Percentiles rank a stretch among this genome's conserved stretches.
Evolutionary conservation across 2,888 invertebrate species (phyloP).

Genomic region (Acronicta psi): DNA sequence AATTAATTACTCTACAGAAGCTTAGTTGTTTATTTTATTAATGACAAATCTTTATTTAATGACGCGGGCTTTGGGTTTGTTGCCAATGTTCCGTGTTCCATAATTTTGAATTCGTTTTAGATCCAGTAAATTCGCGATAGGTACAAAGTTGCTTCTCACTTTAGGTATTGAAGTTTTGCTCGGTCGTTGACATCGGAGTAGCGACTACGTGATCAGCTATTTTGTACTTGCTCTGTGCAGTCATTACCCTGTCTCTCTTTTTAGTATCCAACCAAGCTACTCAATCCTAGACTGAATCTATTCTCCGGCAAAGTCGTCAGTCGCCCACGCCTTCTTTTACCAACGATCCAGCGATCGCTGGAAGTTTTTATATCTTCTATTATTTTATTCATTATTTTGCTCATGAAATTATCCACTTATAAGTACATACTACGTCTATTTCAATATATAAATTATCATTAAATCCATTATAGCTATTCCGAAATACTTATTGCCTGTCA

Average conservation of each 20-base stretch:
- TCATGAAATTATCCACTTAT: constrained; percentile 21
- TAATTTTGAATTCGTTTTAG: constrained; percentile 19
- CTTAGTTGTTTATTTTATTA: constrained; percentile 23
- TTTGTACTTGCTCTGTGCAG: constrained; percentile 23
- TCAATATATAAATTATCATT: constrained; percentile 9
- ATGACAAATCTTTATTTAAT: constrained; percentile 37
- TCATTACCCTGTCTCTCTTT: constrained; percentile 35
- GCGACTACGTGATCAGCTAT: constrained; percentile 16
- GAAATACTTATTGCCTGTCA: constrained; percentile 26
- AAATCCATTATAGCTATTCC: constrained; percentile 5
- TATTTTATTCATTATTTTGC: constrained; percentile 18
- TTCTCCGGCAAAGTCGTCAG: constrained; percentile 10
- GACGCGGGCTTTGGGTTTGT: constrained; percentile 17
- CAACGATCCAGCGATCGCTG: constrained; percentile 9
- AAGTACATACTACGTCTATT: no score
- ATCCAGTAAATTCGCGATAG: constrained; percentile 12
- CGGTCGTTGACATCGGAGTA: constrained; percentile 42
- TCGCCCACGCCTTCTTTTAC: constrained; percentile 38
- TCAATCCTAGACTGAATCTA: constrained; percentile 24
- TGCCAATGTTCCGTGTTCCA: constrained; percentile 37
- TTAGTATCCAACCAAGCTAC: constrained; percentile 23
- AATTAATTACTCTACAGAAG: no score
- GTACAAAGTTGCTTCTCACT: constrained; percentile 12
- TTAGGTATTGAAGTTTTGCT: constrained; percentile 14
- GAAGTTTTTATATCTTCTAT: constrained; percentile 5